Evolutionary conservation across 2,888 invertebrate genomes (phyloP), one percentile per base, ranked within the genome.

Genomic region (Callimorpha dominula): DNA sequence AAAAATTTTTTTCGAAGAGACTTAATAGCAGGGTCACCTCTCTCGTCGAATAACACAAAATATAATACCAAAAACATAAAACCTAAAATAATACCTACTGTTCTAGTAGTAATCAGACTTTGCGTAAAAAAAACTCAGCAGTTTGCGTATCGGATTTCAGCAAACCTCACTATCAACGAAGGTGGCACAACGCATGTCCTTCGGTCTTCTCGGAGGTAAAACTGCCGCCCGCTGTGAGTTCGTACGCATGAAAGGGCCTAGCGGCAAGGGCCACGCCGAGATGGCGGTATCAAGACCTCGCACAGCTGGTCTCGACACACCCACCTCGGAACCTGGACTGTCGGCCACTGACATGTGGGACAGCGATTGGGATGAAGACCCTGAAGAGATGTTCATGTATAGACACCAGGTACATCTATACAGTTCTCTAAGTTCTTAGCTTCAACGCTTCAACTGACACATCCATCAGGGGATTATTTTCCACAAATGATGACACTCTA

Each of bases 241-340:
- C 96, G 99, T 99, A 68, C 97, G 99, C 76, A 99, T 99, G 99
- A 98, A 99, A 93, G 99, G 99, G 17, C 99, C 99, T 17, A 97
- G 98, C 89, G 99, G 99, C 81, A 99, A 99, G 95, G 94, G 95
- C 0, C 98, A 99, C 94, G 99, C 99, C 0, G 99, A 99, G 96
- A 99, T 99, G 98, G 99, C 99, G 1, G 98, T 99, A 68, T 98
- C 98, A n/a, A 97, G 98, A 88, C 98, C 98, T 46, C 98, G 97
- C 91, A 98, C 98, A 86, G 98, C 98, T 20, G 99, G 99, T 0
- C 98, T 98, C 3, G 99, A 99, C 93, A 99, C 99, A 17, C 99
- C 99, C 40, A 98, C 98, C 73, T 98, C 98, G 31, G 99, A 99
- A 93, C 98, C 98, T 74, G 96, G 98, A 96, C 97, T 97, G 86